phyloP scores from a whole-genome alignment of 1,140 invertebrate species.

The Sesamia nonagrioides region DNA sequence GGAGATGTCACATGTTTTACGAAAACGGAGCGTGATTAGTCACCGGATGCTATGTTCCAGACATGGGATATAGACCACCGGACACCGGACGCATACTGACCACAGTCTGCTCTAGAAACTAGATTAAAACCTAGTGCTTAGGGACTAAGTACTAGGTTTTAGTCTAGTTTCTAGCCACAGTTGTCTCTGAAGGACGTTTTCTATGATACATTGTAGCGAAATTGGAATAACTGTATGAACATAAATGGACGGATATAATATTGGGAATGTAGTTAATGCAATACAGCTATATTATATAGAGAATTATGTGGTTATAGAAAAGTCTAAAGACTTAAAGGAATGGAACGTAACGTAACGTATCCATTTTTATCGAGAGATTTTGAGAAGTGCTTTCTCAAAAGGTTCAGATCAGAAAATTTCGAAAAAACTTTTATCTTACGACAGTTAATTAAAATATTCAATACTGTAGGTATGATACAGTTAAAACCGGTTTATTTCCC shows the following conservation, averaged over 20 bases:
- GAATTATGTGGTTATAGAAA: neutral
- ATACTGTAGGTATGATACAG: neutral
- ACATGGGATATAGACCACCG: neutral
- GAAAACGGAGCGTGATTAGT: neutral
- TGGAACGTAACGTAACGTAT: neutral
- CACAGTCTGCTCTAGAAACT: constrained; percentile 18
- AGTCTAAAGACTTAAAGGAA: neutral
- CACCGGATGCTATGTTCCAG: neutral
- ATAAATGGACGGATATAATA: constrained; percentile 30
- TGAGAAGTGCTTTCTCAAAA: too few relatives aligned
- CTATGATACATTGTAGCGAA: constrained; percentile 32
- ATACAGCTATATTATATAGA: neutral
- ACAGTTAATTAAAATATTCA: too few relatives aligned
- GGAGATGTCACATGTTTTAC: constrained; percentile 25
- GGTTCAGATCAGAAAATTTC: too few relatives aligned
- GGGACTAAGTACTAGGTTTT: too few relatives aligned
- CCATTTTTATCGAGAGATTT: neutral
- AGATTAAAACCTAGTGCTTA: constrained; percentile 13
- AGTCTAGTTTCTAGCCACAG: too few relatives aligned
- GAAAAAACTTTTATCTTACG: too few relatives aligned
- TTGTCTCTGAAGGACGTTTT: constrained; percentile 39
- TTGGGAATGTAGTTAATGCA: neutral
- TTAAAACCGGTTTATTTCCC: neutral
- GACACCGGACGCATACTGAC: constrained; percentile 15
- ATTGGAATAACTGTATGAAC: constrained; percentile 12